These are phyloP conservation scores for Lagopus muta DNA, from an alignment of 2,113 vertebrate species.

Conservation along the genomic window DNA sequence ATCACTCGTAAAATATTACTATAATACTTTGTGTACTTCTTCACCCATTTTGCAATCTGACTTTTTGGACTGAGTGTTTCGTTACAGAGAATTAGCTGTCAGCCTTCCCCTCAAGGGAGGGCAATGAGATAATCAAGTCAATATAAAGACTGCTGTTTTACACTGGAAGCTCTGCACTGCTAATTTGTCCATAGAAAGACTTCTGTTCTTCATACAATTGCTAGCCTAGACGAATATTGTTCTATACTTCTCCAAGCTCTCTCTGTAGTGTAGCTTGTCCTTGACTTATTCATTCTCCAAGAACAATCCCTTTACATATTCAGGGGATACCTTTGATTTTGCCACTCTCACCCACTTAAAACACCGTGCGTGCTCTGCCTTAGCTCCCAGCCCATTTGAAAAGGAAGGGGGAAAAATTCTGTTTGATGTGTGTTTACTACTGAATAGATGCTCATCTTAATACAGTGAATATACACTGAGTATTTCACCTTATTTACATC, in stretches of 20 bases:
- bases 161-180: background rate
- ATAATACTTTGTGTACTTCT: background rate
- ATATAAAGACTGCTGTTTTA: background rate
- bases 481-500: background rate
- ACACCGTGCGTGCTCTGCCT: background rate
- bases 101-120: fast-evolving
- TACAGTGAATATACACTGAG: background rate
- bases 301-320: background rate
- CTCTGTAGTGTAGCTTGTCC: background rate
- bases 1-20: background rate
- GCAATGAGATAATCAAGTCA: background rate
- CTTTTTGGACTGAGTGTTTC: fast-evolving
- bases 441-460: background rate
- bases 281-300: background rate
- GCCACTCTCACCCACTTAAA: background rate
- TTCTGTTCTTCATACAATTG: background rate
- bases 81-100: background rate
- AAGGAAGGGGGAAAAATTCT: background rate
- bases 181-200: background rate
- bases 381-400: background rate
- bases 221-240: background rate
- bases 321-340: conserved; percentile 1
- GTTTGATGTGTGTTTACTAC: background rate
- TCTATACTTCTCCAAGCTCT: background rate
- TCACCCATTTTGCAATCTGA: background rate